A percentile compares a stretch with the other conserved stretches of the same genome.
phyloP scores from a whole-genome alignment of 2,113 vertebrate species.

The Pelusios castaneus region DNA sequence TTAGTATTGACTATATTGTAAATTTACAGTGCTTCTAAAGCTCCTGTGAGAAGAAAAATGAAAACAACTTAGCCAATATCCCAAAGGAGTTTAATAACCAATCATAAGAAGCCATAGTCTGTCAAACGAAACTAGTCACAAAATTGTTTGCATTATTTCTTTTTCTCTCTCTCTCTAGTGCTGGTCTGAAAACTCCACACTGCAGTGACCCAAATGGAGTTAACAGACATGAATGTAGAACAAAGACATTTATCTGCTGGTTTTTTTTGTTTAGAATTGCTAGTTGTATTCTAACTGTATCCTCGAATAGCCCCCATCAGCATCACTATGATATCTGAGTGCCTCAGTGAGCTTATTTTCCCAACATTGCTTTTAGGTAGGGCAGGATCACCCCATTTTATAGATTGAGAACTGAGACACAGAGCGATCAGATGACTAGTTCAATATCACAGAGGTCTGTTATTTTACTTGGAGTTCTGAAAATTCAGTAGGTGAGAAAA shows the following conservation, averaged over 20 bases:
- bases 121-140: conserved; percentile 52
- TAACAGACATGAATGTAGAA: background rate
- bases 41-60: conserved; percentile 42
- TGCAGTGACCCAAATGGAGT: conserved; percentile 14
- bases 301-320: background rate
- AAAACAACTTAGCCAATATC: conserved; percentile 58
- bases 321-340: background rate
- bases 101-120: conserved; percentile 12
- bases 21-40: conserved; percentile 50
- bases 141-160: too few relatives aligned
- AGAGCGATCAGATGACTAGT: background rate
- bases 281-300: background rate
- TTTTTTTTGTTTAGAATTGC: background rate
- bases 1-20: conserved; percentile 60
- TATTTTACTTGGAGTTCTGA: background rate
- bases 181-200: too few relatives aligned
- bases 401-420: background rate
- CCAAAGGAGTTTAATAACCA: conserved; percentile 36
- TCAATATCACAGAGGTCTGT: background rate
- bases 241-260: background rate
- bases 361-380: background rate
- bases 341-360: background rate
- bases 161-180: too few relatives aligned
- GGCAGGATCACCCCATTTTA: background rate
- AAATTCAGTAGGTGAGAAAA: background rate